Evolutionary conservation across 2,888 invertebrate genomes (phyloP).

Genomic region (Entomobrya proxima): DNA sequence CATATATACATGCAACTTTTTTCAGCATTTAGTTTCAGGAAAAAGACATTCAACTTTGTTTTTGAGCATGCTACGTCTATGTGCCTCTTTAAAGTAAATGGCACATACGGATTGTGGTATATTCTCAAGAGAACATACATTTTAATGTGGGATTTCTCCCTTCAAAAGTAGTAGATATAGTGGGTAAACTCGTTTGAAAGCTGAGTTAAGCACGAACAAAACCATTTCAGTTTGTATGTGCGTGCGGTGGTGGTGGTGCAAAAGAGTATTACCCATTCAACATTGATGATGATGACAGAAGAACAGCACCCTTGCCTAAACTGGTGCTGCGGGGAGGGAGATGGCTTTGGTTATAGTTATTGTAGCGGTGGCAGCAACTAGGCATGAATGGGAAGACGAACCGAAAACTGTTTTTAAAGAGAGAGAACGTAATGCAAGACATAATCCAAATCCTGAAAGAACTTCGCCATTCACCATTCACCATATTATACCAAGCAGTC

Average conservation of each 20-base stretch:
- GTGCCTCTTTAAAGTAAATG: conserved; percentile 13
- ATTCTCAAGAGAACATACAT: conserved; percentile 20
- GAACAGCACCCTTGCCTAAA: neutral
- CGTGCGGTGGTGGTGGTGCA: too few relatives aligned
- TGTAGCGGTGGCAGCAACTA: neutral
- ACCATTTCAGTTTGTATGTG: too few relatives aligned
- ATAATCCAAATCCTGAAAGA: neutral
- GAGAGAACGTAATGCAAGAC: neutral
- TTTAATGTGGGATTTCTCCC: neutral
- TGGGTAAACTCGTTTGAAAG: conserved; percentile 46
- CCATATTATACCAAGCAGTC: neutral
- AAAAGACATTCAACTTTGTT: conserved; percentile 63
- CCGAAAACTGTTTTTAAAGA: neutral
- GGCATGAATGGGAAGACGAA: conserved; percentile 20
- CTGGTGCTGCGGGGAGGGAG: neutral
- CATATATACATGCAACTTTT: too few relatives aligned
- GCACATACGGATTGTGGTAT: neutral
- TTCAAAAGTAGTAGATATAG: neutral
- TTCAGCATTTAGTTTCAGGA: neutral
- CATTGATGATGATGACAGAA: too few relatives aligned
- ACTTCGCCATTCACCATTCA: neutral
- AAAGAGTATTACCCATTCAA: too few relatives aligned
- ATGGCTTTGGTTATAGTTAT: neutral
- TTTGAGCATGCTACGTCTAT: neutral
- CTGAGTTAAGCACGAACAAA: neutral